These are phyloP conservation scores for Elachura formosa DNA, from an alignment of 2,113 vertebrate genomes.

Conservation along the genomic window DNA sequence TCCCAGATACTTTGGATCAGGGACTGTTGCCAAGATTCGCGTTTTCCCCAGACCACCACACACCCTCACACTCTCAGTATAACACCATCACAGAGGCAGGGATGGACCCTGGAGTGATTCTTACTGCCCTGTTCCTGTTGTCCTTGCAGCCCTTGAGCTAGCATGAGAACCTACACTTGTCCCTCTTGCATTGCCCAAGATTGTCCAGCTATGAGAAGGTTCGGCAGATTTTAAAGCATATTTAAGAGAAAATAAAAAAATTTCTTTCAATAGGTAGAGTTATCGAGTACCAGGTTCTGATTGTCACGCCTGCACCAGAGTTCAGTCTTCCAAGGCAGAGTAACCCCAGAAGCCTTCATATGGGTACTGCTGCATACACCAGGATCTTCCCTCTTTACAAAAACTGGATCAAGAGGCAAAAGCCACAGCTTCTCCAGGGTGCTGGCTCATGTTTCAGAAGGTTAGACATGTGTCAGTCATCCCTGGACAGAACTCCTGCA, in stretches of 20 bases:
- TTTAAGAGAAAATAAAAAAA: not conserved
- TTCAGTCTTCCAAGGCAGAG: not conserved
- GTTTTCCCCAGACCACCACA: not conserved
- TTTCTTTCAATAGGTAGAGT: not conserved
- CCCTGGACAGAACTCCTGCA: not conserved
- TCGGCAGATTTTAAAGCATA: not conserved
- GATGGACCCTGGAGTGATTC: not conserved
- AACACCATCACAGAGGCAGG: not conserved
- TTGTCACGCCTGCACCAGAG: not conserved
- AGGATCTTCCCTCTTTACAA: not conserved
- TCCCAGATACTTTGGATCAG: not conserved
- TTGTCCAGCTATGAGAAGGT: not conserved
- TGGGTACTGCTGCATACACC: not conserved
- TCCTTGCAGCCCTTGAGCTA: not conserved
- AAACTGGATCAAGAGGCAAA: not conserved
- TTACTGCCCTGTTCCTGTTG: not conserved
- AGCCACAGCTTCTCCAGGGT: not conserved
- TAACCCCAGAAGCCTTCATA: not conserved
- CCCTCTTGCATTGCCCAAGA: not conserved
- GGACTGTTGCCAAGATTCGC: conserved; percentile 13
- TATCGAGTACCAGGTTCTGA: not conserved
- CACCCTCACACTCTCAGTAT: not conserved
- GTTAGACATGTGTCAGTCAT: not conserved
- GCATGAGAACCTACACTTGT: accelerated
- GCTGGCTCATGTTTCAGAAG: not conserved